These are phyloP conservation scores for Syngnathus floridae DNA, from an alignment of 2,113 vertebrate genomes.

Conservation along the genomic window DNA sequence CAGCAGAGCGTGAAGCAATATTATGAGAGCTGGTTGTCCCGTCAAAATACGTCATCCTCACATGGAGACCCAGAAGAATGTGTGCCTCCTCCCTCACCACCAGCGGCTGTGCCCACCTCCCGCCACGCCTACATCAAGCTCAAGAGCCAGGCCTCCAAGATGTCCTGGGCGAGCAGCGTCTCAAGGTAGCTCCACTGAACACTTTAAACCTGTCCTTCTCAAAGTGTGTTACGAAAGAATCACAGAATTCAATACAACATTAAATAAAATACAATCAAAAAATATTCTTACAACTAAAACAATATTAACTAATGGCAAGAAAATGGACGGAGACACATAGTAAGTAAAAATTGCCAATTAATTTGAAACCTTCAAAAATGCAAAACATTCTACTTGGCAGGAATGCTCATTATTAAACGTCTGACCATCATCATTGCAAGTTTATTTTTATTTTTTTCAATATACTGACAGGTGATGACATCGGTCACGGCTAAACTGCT, in stretches of 20 bases:
- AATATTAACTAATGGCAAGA: too few relatives aligned
- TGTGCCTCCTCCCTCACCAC: slow-evolving; percentile 2
- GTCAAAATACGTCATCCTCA: slow-evolving; percentile 44
- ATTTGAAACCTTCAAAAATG: too few relatives aligned
- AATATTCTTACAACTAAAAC: too few relatives aligned
- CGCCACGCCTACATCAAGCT: slow-evolving; percentile 40
- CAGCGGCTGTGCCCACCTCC: slow-evolving; percentile 20
- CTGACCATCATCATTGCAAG: too few relatives aligned
- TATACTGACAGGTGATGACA: too few relatives aligned
- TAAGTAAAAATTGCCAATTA: too few relatives aligned
- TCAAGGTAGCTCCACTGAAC: slow-evolving; percentile 61
- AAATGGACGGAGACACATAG: too few relatives aligned
- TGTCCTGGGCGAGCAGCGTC: slow-evolving; percentile 68
- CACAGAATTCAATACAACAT: not conserved
- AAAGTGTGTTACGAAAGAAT: not conserved
- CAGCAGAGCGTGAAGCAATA: slow-evolving; percentile 65
- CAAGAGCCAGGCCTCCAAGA: slow-evolving; percentile 46
- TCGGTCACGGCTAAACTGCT: not conserved
- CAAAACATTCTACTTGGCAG: too few relatives aligned
- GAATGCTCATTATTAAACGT: too few relatives aligned
- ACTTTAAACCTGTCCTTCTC: not conserved
- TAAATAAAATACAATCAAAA: not conserved
- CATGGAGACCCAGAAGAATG: slow-evolving; percentile 31
- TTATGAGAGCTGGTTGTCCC: slow-evolving; percentile 60
- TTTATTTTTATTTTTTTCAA: too few relatives aligned